Percentiles rank a stretch among this genome's conserved stretches.
Conservation (phyloP, 2,797 vertebrate species). For the Protonibea diacanthus region DNA sequence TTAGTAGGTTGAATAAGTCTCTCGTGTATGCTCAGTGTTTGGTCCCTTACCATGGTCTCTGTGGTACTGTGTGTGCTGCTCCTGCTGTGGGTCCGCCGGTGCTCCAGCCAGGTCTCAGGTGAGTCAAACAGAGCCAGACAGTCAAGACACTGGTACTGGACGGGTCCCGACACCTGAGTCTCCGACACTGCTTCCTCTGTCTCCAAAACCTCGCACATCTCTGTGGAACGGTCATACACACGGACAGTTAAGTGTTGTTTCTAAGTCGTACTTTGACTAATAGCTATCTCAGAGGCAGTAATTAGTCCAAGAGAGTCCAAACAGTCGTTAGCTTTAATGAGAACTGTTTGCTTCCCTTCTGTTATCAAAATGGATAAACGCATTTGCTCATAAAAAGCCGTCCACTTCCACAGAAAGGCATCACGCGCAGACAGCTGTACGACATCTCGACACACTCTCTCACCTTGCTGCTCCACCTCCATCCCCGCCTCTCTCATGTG, state of each 20-base stretch:
- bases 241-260: neutral
- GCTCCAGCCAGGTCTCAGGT: slow-evolving; percentile 92
- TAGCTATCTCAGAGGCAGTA: too few relatives aligned
- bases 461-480: slow-evolving; percentile 84
- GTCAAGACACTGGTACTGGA: slow-evolving; percentile 94
- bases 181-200: slow-evolving; percentile 63
- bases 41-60: slow-evolving; percentile 71
- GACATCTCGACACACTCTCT: slow-evolving; percentile 5
- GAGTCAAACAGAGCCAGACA: slow-evolving; percentile 91
- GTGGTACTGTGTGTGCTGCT: slow-evolving; percentile 85
- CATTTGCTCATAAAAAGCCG: neutral
- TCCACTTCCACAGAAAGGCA: neutral
- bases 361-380: neutral
- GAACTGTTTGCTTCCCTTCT: neutral
- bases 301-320: neutral
- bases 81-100: slow-evolving; percentile 88
- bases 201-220: slow-evolving; percentile 82
- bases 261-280: neutral
- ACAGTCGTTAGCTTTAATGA: neutral
- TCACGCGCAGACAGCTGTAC: neutral
- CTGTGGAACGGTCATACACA: slow-evolving; percentile 56
- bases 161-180: slow-evolving; percentile 74
- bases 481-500: slow-evolving; percentile 89
- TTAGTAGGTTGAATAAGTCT: neutral
- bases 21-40: neutral